Base-by-base conservation (phyloP, 1,140 invertebrate genomes). In the Nephila pilipes region DNA sequence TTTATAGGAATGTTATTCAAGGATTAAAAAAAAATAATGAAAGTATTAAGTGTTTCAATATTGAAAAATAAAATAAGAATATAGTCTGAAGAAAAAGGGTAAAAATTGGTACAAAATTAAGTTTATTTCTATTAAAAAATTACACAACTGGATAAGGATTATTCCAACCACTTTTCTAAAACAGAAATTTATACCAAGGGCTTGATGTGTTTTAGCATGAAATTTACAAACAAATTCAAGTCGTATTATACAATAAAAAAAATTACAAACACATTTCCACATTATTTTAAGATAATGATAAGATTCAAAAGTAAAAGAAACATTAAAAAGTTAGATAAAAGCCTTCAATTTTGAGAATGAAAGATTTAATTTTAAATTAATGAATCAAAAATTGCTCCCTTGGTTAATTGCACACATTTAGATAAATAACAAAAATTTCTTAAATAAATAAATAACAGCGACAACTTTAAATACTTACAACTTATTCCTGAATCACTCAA, bases 111-210 rank as follows among this genome's bases (percentile, higher is more conserved):
- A 46, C 5, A 46, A 81, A 81, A 81, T 81, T 81, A 81, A 54
- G 38, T 81, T 81, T 81, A 81, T 81, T 81, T 81, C 36, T 81
- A 81, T 81, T 81, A 81, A 54, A 81, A 81, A 81, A 81, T 81
- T 81, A 81, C 80, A 81, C 80, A 81, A 0, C 54, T 36, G 20
- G 36, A 22, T 81, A 54, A 81, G 20, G 4, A 22, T 55, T 81
- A 46, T 81, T 54, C 54, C 36, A 81, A 18, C 29, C n/a, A 54
- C 46, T n/a, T 25, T 54, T 55, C 22, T 25, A 81, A 46, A 81
- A 81, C 46, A 55, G 25, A 75, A 75, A 32, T 75, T 75, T 81
- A 46, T 46, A 54, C 80, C 80, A 81, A 81, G 80, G 80, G 80
- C 46, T 81, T 54, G n/a, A 54, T 55, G 38, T 55, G 22, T 8